Evolutionary conservation across 2,113 vertebrate species (phyloP).

Genomic region (Etia nguti): DNA sequence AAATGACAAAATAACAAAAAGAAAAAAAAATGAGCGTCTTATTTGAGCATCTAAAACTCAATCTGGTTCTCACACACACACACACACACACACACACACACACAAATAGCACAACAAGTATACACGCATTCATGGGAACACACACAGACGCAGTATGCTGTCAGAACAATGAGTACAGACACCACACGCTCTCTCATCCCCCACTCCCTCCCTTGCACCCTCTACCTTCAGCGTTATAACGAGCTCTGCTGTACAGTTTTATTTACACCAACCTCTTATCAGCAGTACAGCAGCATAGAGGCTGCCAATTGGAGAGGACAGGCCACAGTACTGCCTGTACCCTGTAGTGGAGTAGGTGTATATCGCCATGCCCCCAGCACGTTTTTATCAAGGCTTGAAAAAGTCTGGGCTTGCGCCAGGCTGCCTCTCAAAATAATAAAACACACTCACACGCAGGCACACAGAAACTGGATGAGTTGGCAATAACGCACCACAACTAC

Average conservation of each 20-base stretch:
- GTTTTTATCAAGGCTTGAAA: slow-evolving; percentile 63
- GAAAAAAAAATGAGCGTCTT: rapidly evolving
- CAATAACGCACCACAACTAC: not conserved
- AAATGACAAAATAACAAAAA: not conserved
- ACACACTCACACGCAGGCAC: not conserved
- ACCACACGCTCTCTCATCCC: slow-evolving; percentile 70
- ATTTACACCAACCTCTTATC: slow-evolving; percentile 99
- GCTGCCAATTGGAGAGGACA: slow-evolving; percentile 91
- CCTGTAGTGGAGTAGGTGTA: slow-evolving; percentile 78
- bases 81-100: not conserved
- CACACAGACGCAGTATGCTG: slow-evolving; percentile 61
- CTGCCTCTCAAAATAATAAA: slow-evolving; percentile 51
- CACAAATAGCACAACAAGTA: slow-evolving; percentile 13
- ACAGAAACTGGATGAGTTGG: not conserved
- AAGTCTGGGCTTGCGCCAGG: slow-evolving; percentile 42
- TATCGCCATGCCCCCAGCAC: slow-evolving; percentile 62
- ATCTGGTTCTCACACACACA: slow-evolving; percentile 12
- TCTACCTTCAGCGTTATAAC: slow-evolving; percentile 45
- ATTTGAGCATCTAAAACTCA: not conserved
- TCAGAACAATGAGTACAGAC: slow-evolving; percentile 98
- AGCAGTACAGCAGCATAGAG: slow-evolving; percentile 83
- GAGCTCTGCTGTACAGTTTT: slow-evolving; percentile 86
- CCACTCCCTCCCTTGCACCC: not conserved
- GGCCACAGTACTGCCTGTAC: slow-evolving; percentile 87
- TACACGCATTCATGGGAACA: not conserved